Conservation (phyloP, 2,113 vertebrate genomes). For the Rhagologus leucostigma region DNA sequence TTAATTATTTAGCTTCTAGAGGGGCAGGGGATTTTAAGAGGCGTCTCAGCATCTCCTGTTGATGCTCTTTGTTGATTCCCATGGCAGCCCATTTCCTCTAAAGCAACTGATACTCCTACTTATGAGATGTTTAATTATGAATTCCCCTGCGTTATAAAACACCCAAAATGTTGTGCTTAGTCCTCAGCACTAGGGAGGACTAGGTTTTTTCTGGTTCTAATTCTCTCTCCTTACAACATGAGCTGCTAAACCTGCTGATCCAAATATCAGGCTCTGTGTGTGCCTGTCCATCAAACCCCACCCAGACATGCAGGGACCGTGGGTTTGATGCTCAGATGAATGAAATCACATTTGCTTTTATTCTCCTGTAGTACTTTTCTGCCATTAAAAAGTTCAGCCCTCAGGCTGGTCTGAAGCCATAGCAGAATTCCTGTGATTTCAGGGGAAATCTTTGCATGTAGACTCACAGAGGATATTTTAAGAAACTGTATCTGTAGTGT, state of each 20-base stretch:
- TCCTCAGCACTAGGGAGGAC: not conserved
- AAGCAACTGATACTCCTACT: not conserved
- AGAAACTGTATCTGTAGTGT: not conserved
- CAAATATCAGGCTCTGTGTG: not conserved
- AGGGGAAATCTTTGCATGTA: not conserved
- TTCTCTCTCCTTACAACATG: not conserved
- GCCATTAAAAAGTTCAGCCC: not conserved
- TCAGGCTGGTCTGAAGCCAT: not conserved
- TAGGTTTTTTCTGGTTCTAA: not conserved
- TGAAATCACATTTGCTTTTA: not conserved
- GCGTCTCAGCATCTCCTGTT: not conserved
- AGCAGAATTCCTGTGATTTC: not conserved
- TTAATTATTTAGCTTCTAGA: not conserved
- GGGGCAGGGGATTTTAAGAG: not conserved
- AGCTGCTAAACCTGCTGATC: not conserved
- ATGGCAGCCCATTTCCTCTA: not conserved
- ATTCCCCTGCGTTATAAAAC: not conserved
- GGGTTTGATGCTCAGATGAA: not conserved
- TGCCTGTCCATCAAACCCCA: not conserved
- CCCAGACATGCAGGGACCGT: rapidly evolving
- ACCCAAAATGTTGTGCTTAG: not conserved
- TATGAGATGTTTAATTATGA: not conserved
- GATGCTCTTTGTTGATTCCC: not conserved
- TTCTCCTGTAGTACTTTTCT: not conserved
- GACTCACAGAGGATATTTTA: not conserved